Evolutionary conservation across 2,888 invertebrate genomes (phyloP).

Genomic region (Tipula lateralis): DNA sequence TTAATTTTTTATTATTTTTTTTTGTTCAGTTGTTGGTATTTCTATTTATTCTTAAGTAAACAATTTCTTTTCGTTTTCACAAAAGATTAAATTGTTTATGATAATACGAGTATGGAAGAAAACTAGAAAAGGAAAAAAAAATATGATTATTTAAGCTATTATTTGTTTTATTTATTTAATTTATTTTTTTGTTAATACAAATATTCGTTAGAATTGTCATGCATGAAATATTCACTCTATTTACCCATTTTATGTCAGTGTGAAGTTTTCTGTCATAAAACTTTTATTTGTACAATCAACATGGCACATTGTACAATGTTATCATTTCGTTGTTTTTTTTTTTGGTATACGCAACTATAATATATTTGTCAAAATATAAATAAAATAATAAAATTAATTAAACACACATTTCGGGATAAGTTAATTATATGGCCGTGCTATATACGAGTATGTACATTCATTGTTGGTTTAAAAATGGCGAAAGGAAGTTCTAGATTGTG

Average conservation of each 20-base stretch:
- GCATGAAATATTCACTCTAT: background rate
- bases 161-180: background rate
- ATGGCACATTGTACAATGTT: background rate
- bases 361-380: background rate
- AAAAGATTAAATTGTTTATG: slow-evolving; percentile 19
- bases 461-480: background rate
- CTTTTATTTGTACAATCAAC: background rate
- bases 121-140: background rate
- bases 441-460: background rate
- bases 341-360: background rate
- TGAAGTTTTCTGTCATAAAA: background rate
- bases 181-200: background rate
- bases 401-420: background rate
- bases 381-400: background rate
- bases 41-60: background rate
- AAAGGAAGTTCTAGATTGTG: background rate
- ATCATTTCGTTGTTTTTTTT: background rate
- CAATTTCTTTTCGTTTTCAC: slow-evolving; percentile 1
- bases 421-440: background rate
- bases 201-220: background rate
- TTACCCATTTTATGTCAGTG: background rate
- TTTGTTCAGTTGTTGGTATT: background rate
- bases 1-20: background rate
- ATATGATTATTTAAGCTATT: background rate
- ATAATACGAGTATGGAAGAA: background rate